A percentile compares a stretch with the other conserved stretches of the same genome.
phyloP scores from a whole-genome alignment of 2,888 invertebrate genomes.

The Gortyna flavago region DNA sequence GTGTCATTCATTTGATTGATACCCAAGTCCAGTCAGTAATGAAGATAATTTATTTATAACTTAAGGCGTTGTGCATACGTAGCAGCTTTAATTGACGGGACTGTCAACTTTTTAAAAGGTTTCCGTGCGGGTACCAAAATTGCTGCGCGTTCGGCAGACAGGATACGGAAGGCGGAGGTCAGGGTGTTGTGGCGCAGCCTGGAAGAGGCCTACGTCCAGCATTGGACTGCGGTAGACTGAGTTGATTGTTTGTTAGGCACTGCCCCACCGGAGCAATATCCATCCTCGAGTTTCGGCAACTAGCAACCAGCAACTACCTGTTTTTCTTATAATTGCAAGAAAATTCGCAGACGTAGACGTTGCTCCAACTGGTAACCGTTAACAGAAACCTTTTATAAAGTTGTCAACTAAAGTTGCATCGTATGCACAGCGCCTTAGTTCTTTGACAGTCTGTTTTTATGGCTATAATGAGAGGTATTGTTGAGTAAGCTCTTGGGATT shows the following conservation, averaged over 20 bases:
- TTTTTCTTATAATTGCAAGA: background rate
- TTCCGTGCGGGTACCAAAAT: background rate
- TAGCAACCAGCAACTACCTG: background rate
- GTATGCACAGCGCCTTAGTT: background rate
- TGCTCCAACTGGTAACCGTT: background rate
- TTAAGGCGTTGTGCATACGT: background rate
- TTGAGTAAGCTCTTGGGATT: background rate
- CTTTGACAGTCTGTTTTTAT: conserved; percentile 1
- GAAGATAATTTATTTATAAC: conserved; percentile 47
- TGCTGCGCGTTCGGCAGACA: background rate
- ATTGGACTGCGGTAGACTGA: background rate
- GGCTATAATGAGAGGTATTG: conserved; percentile 23
- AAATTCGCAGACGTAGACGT: background rate
- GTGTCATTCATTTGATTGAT: conserved; percentile 58
- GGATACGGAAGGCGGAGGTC: background rate
- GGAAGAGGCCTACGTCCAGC: background rate
- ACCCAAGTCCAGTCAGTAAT: conserved; percentile 40
- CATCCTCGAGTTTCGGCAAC: background rate
- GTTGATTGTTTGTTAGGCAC: background rate
- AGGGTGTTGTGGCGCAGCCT: background rate
- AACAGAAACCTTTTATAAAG: background rate
- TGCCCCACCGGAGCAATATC: background rate
- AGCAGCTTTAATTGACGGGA: background rate
- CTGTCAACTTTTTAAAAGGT: background rate
- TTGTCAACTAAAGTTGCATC: background rate